phyloP scores from a whole-genome alignment of 2,888 invertebrate genomes.

The Perdita meconis region DNA sequence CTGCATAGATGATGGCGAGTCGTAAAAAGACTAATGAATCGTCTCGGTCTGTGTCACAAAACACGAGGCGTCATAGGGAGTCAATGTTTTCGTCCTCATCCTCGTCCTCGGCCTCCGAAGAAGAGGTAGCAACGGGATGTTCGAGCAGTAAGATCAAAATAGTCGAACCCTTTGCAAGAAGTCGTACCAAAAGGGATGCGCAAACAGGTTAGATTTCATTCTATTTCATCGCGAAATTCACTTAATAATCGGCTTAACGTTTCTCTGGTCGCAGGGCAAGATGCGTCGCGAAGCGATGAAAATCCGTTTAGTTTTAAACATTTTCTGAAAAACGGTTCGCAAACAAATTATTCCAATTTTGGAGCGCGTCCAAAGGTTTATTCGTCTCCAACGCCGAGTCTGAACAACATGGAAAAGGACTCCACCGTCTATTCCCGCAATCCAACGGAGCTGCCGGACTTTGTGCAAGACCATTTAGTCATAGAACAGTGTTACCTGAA shows the following conservation, averaged over 20 bases:
- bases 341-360: conserved; percentile 88
- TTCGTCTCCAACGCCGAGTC: conserved; percentile 83
- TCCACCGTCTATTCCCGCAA: conserved; percentile 85
- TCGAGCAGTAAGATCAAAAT: conserved; percentile 37
- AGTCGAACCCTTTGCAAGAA: conserved; percentile 53
- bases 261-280: conserved; percentile 82
- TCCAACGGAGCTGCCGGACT: conserved; percentile 91
- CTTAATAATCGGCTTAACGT: not conserved
- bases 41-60: conserved; percentile 43
- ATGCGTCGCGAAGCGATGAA: conserved; percentile 87
- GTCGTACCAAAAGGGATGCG: conserved; percentile 57
- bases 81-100: conserved; percentile 61
- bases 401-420: conserved; percentile 85
- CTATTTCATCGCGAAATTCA: conserved; percentile 20
- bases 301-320: conserved; percentile 94
- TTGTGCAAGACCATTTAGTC: conserved; percentile 95
- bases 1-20: conserved; percentile 69
- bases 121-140: conserved; percentile 59
- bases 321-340: conserved; percentile 89
- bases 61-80: conserved; percentile 32
- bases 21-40: conserved; percentile 55
- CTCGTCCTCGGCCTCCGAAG: conserved; percentile 74
- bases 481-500: conserved; percentile 90
- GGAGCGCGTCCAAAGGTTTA: conserved; percentile 93
- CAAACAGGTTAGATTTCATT: conserved; percentile 69